These are phyloP conservation scores for Ceyx cyanopectus DNA, from an alignment of 2,113 vertebrate species.

Conservation along the genomic window DNA sequence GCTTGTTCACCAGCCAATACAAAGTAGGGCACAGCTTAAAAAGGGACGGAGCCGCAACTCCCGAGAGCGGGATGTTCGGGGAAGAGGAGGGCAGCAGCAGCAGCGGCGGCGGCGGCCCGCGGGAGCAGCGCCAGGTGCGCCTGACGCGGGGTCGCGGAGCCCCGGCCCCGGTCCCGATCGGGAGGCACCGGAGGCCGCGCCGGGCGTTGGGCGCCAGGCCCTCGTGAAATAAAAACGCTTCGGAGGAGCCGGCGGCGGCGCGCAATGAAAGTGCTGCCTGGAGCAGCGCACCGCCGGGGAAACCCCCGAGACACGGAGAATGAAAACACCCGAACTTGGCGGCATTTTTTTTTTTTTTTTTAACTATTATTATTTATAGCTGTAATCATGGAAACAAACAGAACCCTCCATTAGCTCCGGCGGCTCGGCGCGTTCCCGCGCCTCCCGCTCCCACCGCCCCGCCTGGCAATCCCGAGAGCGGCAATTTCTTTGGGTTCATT, in stretches of 20 bases:
- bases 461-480: neutral
- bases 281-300: neutral
- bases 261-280: neutral
- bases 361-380: constrained; percentile 46
- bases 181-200: neutral
- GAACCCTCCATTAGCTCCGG: constrained; percentile 32
- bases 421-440: neutral
- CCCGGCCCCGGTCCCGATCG: neutral
- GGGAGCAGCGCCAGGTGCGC: neutral
- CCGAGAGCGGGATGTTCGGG: constrained; percentile 59
- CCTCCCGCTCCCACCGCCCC: neutral
- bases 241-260: neutral
- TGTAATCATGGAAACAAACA: constrained; percentile 54
- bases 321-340: neutral
- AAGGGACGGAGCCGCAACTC: constrained; percentile 72
- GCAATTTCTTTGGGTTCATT: constrained; percentile 47
- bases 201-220: neutral
- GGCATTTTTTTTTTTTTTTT: neutral
- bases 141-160: neutral
- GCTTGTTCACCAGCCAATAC: constrained; percentile 79
- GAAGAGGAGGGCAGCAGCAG: neutral
- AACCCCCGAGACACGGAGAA: neutral
- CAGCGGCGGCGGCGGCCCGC: neutral
- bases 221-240: too few species aligned
- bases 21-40: constrained; percentile 79